These are phyloP conservation scores for Sarcophaga peregrina DNA, from an alignment of 1,140 invertebrate species.

Conservation along the genomic window DNA sequence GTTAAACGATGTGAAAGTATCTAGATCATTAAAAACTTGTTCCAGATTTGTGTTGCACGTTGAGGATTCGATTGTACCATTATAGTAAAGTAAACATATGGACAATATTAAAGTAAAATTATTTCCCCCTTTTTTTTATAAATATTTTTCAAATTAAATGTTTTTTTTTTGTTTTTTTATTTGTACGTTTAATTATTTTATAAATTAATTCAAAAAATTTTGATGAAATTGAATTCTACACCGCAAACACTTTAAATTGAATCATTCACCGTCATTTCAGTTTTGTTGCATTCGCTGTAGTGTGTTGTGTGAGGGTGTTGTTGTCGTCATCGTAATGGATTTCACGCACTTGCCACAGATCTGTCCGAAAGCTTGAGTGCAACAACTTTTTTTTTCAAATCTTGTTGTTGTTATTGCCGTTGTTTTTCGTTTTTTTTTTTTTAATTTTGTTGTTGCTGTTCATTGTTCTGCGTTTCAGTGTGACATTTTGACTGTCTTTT, in stretches of 20 bases:
- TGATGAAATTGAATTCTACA: constrained; percentile 25
- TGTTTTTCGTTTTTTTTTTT: background rate
- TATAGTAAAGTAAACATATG: too few species aligned
- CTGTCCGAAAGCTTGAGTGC: constrained; percentile 37
- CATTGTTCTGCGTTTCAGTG: background rate
- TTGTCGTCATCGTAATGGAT: constrained; percentile 20
- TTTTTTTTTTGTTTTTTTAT: too few species aligned
- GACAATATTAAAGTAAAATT: too few species aligned
- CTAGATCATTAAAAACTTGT: too few species aligned
- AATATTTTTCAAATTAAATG: too few species aligned
- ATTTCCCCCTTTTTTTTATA: too few species aligned
- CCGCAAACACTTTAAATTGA: constrained; percentile 33
- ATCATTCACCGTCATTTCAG: constrained; percentile 25
- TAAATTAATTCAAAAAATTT: constrained; percentile 3
- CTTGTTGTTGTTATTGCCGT: background rate
- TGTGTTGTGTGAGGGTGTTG: background rate
- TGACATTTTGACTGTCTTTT: constrained; percentile 41
- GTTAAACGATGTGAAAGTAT: too few species aligned
- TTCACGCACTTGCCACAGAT: constrained; percentile 41
- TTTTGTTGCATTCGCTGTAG: background rate
- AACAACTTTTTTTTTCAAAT: constrained; percentile 27
- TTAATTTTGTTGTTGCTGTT: background rate
- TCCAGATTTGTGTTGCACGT: too few species aligned
- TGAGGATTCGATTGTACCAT: too few species aligned
- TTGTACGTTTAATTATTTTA: background rate